phyloP scores from a whole-genome alignment of 2,797 vertebrate species.

The Lagodon rhomboides region DNA sequence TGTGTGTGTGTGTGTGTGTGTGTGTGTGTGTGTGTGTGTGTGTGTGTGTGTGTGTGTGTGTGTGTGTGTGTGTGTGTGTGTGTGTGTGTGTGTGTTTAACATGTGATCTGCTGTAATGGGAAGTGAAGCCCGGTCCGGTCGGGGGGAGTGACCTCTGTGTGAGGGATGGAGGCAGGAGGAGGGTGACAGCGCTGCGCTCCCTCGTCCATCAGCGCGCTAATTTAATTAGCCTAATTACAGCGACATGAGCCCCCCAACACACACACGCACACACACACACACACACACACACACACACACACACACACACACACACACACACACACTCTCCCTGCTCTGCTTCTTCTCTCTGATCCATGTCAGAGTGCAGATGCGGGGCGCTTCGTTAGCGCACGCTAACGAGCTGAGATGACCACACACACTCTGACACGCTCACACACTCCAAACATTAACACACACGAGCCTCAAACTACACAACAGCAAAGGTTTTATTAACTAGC shows the following conservation, averaged over 20 bases:
- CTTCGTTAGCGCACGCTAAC: slow-evolving; percentile 80
- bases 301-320: slow-evolving; percentile 25
- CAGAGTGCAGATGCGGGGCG: slow-evolving; percentile 67
- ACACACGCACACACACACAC: slow-evolving; percentile 31
- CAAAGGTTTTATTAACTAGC: no score
- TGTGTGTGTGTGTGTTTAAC: slow-evolving; percentile 17
- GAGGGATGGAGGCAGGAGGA: slow-evolving; percentile 39
- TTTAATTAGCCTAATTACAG: slow-evolving; percentile 89
- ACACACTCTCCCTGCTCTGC: background rate
- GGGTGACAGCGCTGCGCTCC: slow-evolving; percentile 78
- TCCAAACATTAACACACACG: background rate
- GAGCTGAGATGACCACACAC: slow-evolving; percentile 66
- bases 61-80: slow-evolving; percentile 6
- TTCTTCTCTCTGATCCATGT: slow-evolving; percentile 49
- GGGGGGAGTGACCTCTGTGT: slow-evolving; percentile 63
- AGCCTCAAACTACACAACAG: no score
- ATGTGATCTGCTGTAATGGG: slow-evolving; percentile 60
- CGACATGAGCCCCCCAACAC: slow-evolving; percentile 51
- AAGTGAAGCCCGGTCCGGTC: slow-evolving; percentile 63
- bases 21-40: slow-evolving; percentile 2
- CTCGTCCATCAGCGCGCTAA: slow-evolving; percentile 85
- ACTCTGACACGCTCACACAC: background rate
- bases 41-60: slow-evolving; percentile 11
- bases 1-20: slow-evolving; percentile 10
- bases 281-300: slow-evolving; percentile 24